Evolutionary conservation across 2,888 invertebrate genomes (phyloP).

Genomic region (Seladonia tumulorum): DNA sequence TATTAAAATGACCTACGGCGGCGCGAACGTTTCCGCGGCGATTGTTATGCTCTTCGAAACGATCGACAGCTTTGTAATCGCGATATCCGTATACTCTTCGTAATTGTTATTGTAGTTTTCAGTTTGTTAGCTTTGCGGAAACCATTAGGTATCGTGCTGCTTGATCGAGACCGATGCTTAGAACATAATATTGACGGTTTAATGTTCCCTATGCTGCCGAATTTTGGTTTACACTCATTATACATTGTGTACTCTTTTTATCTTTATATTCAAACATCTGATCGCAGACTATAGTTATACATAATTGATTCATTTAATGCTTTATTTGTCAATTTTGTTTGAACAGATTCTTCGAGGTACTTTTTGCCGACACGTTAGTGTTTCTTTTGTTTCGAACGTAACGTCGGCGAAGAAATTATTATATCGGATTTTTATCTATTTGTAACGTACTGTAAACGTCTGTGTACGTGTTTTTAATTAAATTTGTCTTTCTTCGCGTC

Average conservation of each 20-base stretch:
- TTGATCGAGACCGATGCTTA: neutral
- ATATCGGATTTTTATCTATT: too few species aligned
- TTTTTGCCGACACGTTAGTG: too few species aligned
- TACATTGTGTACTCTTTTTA: neutral
- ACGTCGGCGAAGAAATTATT: too few species aligned
- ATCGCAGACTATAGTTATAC: too few species aligned
- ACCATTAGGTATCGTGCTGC: neutral
- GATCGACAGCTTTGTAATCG: neutral
- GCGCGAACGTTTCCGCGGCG: neutral
- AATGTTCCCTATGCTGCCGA: neutral
- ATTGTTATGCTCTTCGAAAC: neutral
- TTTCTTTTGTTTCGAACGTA: too few species aligned
- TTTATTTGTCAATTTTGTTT: too few species aligned
- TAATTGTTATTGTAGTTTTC: neutral
- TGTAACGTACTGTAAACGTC: too few species aligned
- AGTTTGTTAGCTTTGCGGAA: neutral
- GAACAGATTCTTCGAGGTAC: too few species aligned
- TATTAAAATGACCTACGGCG: slow-evolving; percentile 6
- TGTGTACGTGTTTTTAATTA: too few species aligned
- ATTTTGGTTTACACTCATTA: neutral
- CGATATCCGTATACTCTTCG: neutral
- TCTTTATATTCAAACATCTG: neutral
- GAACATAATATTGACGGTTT: neutral
- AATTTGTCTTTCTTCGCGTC: too few species aligned
- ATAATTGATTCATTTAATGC: too few species aligned